Base-by-base conservation (phyloP, 2,797 vertebrate species). In the Chloroceryle amazona region DNA sequence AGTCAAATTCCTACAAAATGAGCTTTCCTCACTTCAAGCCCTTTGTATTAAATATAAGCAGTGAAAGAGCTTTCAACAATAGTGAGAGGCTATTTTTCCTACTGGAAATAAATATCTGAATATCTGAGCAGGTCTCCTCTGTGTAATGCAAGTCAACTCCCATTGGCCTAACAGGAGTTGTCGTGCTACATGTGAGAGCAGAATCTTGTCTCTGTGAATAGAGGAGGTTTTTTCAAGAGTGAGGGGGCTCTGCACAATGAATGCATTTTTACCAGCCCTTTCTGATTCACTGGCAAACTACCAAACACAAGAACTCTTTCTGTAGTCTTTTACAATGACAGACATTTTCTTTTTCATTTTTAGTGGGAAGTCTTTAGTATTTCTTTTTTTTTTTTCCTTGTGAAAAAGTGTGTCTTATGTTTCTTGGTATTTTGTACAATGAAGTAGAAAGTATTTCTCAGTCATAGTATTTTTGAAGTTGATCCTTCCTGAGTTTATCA, bases 191-290 rank as follows among this genome's bases (percentile, higher is more conserved):
- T 84, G 29, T 70, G 92, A 90, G 93, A 84, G 90, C 92, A 94
- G 92, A 92, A 96, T 80, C 92, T 94, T 73, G 93, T 90, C 80
- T 93, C 78, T 93, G 33, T 92, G 96, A 92, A 95, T 95, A 97
- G 96, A 93, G 58, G 74, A 87, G 58, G 58, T 85, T 93, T 96
- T 95, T 94, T 95, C 84, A 96, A 62, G 83, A 95, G 76, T 95
- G 95, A 97, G 94, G 92, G 89, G 97, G 95, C 79, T 97, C 93
- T 89, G 85, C 91, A 97, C 96, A 97, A 97, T 96, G 96, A 95
- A 82, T 89, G 94, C 90, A 91, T 97, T 97, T 97, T 96, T 82
- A 76, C 83, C 93, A 96, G 94, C 74, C 95, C 86, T 97, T 96
- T 97, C 86, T 93, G 96, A 95, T 96, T 92, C 86, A 62, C 10